Percentiles rank a stretch among this genome's conserved stretches.
Conservation (phyloP, 2,888 invertebrate species). For the Tenodera sinensis region DNA sequence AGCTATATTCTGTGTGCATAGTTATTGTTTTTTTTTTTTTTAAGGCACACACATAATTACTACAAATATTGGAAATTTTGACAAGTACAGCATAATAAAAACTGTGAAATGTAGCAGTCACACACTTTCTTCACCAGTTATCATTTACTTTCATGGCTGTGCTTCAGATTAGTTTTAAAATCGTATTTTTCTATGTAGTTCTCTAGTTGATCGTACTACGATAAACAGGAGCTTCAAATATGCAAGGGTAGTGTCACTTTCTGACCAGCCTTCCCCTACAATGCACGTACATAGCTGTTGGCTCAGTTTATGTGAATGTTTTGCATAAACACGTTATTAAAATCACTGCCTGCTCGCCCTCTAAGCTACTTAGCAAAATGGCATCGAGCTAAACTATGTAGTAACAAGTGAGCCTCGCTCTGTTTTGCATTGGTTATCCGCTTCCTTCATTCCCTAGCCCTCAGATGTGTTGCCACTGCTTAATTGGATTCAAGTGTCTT, state of each 20-base stretch:
- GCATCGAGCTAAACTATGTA: not conserved
- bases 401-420: not conserved
- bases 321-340: not conserved
- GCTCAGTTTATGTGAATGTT: not conserved
- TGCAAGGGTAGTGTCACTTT: not conserved
- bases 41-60: too few relatives aligned
- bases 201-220: too few relatives aligned
- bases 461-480: not conserved
- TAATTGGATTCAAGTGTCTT: not conserved
- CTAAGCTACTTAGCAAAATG: not conserved
- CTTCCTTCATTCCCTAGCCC: not conserved
- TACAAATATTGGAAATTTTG: too few relatives aligned
- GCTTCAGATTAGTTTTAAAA: too few relatives aligned
- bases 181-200: too few relatives aligned
- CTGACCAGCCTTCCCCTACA: not conserved
- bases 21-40: too few relatives aligned
- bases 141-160: too few relatives aligned
- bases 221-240: too few relatives aligned
- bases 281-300: not conserved
- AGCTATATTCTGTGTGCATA: too few relatives aligned
- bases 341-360: not conserved
- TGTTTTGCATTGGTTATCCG: not conserved
- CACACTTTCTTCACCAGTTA: too few relatives aligned
- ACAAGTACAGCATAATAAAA: too few relatives aligned
- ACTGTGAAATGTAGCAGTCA: too few relatives aligned